These are phyloP conservation scores for Lepus oiostolus DNA, from an alignment of 2,797 vertebrate species.

Conservation along the genomic window DNA sequence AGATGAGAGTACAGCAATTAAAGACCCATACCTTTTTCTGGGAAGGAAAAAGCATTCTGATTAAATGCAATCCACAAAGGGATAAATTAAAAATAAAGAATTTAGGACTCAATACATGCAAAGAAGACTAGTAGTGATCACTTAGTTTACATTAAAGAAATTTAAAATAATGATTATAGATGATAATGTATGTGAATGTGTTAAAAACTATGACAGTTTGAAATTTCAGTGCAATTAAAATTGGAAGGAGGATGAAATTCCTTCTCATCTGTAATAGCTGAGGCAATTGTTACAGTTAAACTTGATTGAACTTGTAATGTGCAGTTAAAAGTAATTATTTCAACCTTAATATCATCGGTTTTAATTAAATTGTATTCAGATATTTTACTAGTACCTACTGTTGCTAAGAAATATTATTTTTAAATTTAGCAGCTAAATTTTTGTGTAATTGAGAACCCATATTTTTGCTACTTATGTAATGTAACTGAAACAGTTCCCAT, in stretches of 20 bases:
- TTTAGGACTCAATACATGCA: neutral
- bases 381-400: conserved; percentile 10
- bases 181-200: neutral
- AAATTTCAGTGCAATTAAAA: conserved; percentile 47
- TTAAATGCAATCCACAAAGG: neutral
- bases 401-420: conserved; percentile 24
- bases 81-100: conserved; percentile 10
- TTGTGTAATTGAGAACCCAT: neutral
- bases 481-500: neutral
- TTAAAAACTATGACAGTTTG: conserved; percentile 17
- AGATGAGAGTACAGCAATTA: neutral
- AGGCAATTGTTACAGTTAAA: neutral
- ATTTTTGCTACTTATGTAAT: conserved; percentile 25
- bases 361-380: neutral
- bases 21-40: neutral
- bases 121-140: neutral
- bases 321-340: conserved; percentile 43
- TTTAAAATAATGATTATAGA: conserved; percentile 25
- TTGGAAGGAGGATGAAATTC: neutral
- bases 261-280: conserved; percentile 26
- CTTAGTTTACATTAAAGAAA: conserved; percentile 14
- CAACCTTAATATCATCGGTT: neutral
- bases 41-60: neutral
- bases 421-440: neutral
- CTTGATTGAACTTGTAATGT: conserved; percentile 59